phyloP scores from a whole-genome alignment of 2,888 invertebrate genomes.

The Cataglyphis livida region DNA sequence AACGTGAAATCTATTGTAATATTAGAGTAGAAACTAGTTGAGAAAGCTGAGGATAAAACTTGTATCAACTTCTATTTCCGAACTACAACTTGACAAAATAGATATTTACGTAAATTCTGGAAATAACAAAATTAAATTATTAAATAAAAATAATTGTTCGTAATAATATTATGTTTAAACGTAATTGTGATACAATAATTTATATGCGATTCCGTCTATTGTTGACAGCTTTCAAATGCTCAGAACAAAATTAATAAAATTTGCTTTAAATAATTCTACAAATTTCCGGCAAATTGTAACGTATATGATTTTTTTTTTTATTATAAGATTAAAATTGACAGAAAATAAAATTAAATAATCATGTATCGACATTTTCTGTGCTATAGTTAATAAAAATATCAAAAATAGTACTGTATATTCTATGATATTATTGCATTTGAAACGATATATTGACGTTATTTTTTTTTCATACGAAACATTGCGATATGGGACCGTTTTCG shows the following conservation, averaged over 20 bases:
- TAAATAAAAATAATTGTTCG: slow-evolving; percentile 24
- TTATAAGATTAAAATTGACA: neutral
- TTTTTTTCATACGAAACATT: neutral
- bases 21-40: neutral
- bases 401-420: neutral
- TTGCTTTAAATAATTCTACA: neutral
- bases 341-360: neutral
- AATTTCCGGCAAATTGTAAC: neutral
- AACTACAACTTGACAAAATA: neutral
- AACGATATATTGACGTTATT: neutral
- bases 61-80: neutral
- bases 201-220: neutral
- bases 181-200: slow-evolving; percentile 1
- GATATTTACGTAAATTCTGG: slow-evolving; percentile 18
- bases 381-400: neutral
- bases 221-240: slow-evolving; percentile 17
- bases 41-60: neutral
- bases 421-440: neutral
- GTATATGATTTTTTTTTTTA: neutral
- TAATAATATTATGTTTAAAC: slow-evolving; percentile 26
- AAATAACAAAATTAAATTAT: neutral
- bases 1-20: slow-evolving; percentile 33
- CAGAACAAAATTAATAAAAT: slow-evolving; percentile 7
- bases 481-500: neutral
- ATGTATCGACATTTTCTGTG: slow-evolving; percentile 1